Conservation (phyloP, 2,888 invertebrate genomes). For the Xestia xanthographa region DNA sequence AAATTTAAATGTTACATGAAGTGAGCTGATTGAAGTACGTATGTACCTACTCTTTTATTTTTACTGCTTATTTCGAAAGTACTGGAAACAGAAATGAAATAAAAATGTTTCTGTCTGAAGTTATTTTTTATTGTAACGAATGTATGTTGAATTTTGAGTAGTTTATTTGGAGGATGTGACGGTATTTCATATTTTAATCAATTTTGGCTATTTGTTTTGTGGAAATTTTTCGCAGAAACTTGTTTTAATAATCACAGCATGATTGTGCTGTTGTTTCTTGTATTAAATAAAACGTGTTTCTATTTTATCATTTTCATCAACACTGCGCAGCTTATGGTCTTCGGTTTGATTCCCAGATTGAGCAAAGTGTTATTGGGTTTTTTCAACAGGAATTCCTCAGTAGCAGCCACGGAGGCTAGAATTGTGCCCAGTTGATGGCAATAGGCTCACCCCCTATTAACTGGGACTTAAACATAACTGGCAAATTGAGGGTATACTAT, state of each 20-base stretch:
- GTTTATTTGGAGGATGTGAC: neutral
- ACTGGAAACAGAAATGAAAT: constrained; percentile 26
- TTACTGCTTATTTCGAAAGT: constrained; percentile 40
- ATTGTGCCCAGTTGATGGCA: neutral
- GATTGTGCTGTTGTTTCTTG: neutral
- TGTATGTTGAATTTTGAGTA: constrained; percentile 4
- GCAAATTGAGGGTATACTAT: neutral
- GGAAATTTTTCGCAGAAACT: neutral
- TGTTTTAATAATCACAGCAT: neutral
- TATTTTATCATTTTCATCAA: neutral
- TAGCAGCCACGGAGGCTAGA: neutral
- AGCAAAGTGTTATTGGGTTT: neutral
- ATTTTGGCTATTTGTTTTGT: neutral
- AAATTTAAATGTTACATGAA: constrained; percentile 47
- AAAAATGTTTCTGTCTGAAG: constrained; percentile 25
- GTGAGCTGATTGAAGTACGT: neutral
- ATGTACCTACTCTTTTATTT: constrained; percentile 19
- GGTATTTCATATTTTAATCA: constrained; percentile 17
- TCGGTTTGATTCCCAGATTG: neutral
- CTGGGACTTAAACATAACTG: neutral
- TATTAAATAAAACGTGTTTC: neutral
- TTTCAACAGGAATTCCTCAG: too few relatives aligned
- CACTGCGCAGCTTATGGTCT: neutral
- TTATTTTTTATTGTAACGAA: constrained; percentile 24
- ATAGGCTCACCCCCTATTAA: neutral